Evolutionary conservation across 2,888 invertebrate species (phyloP), one percentile per base, ranked within the genome.

Genomic region (Erynnis tages): DNA sequence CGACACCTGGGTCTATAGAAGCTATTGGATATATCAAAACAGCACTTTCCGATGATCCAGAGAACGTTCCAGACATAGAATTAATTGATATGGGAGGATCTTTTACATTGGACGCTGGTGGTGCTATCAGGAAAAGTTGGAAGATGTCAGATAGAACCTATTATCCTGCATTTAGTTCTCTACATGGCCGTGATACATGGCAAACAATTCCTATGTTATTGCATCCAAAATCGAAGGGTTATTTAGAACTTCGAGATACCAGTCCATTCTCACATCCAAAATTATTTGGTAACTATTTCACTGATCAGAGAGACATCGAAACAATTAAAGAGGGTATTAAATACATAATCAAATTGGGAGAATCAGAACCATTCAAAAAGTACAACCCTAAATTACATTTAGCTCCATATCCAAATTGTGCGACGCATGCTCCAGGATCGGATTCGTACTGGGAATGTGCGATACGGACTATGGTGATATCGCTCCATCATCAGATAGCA

Each of bases 241-340:
- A 91, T 5, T 70, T 96, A 0, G 92, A 91, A 69, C 88, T 98
- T 0, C 91, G 91, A 61, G 93, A 94, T 23, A 91, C 90, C n/a
- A 92, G 96, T 80, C 95, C 96, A 0, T 90, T 92, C 45, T 92
- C 94, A 1, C 92, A 93, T 66, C 96, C 97, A 0, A 90, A 93
- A 54, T 90, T 97, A 53, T 93, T 94, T 64, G 94, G 95, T 0
- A 95, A 97, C 63, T 97, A 96, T 70, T 91, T 96, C 53, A 90
- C 91, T 0, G 92, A 95, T 67, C 91, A 91, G 8, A 86, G 90
- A 50, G 91, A 96, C 63, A 72, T 93, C 37, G 84, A 87, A 10
- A 91, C 92, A 0, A 59, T 93, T 11, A 77, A 92, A 19, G 90
- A 91, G 52, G 93, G 92, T 14, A 86, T 93, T 2, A 93, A 92